A percentile compares a stretch with the other conserved stretches of the same genome.
Evolutionary conservation across 1,140 invertebrate species (phyloP).

Genomic region (Gryllus bimaculatus): DNA sequence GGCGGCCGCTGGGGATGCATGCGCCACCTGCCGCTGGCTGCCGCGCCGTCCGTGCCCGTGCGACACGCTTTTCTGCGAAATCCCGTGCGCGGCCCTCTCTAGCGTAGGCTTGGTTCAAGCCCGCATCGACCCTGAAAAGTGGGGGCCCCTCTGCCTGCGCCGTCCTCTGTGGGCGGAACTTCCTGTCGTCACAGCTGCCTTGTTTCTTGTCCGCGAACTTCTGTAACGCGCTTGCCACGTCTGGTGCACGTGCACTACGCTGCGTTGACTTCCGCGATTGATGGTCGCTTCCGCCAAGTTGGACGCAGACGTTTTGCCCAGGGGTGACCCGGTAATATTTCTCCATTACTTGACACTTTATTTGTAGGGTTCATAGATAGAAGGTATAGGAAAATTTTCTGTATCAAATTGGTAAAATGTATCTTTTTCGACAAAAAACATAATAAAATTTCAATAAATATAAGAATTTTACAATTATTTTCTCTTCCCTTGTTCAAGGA

Average conservation of each 20-base stretch:
- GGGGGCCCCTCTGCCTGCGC: too few relatives aligned
- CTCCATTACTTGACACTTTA: background rate
- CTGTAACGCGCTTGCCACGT: background rate
- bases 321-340: background rate
- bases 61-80: constrained; percentile 71
- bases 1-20: constrained; percentile 72
- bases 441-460: too few relatives aligned
- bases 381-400: background rate
- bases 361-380: background rate
- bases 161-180: too few relatives aligned
- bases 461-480: too few relatives aligned
- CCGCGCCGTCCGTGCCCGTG: constrained; percentile 34
- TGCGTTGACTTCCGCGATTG: constrained; percentile 64
- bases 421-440: background rate
- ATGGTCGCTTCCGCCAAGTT: constrained; percentile 69
- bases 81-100: constrained; percentile 68
- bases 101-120: constrained; percentile 75
- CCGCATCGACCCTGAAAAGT: constrained; percentile 30
- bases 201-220: background rate
- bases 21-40: constrained; percentile 51
- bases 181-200: background rate
- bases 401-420: background rate
- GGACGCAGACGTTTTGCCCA: constrained; percentile 45
- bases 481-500: too few relatives aligned
- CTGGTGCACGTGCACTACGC: constrained; percentile 45